Base-by-base conservation (phyloP, 2,113 vertebrate species). In the Pungitius pungitius region DNA sequence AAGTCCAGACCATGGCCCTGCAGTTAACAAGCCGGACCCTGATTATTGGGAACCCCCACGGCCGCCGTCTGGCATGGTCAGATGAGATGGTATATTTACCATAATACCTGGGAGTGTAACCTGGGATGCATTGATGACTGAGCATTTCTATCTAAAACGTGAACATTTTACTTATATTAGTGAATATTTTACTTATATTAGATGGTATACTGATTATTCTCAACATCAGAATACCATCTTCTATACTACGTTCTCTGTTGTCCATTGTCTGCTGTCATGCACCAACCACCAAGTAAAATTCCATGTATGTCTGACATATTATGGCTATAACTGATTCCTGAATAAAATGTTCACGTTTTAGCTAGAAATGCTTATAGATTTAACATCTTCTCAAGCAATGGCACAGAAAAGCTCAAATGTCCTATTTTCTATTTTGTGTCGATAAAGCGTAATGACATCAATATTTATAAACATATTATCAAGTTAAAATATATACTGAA, bases 21-120 rank as follows among this genome's bases (percentile, higher is more conserved):
- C 20, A 30, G 83, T 84, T 86, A 84, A 82, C n/a, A 30, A 39
- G 47, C 35, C 43, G 69, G 60, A 43, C 78, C 17, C 30, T 82
- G 47, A 54, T 35, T 57, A 22, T 24, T 24, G 51, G 51, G 22
- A 43, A 1, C 20, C 20, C 47, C 47, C 47, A 11, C 20, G 8
- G 8, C 3, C 47, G 2, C 14, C 6, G 24, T 45, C 24, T 24
- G 61, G 35, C 79, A 26, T 73, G 72, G 42, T 71, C 70, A 77
- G 69, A 81, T 78, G 74, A 77, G 65, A 81, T 78, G 74, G 47
- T 70, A 30, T 76, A 30, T 76, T 80, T 66, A 71, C 30, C 52
- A 35, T 17, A 37, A 79, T 62, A 71, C n/a, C n/a, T n/a, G n/a
- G 62, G 55, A 47, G 27, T 37, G 45, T 80, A 47, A 27, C 78